phyloP scores from a whole-genome alignment of 37 sponge, comb jelly and placozoan genomes.

The Corticium candelabrum region DNA sequence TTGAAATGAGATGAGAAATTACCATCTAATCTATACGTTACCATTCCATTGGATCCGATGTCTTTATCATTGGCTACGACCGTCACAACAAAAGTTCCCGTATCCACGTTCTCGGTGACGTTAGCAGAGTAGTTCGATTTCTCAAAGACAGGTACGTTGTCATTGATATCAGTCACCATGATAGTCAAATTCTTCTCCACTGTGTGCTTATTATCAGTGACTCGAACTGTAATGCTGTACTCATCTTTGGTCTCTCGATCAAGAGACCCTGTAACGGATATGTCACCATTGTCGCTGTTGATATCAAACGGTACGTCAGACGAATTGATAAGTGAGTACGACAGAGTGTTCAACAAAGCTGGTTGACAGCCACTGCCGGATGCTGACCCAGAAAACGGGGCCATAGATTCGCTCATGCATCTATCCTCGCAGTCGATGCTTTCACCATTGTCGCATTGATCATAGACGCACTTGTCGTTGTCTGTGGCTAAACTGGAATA shows the following conservation, averaged over 20 bases:
- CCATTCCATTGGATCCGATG: background rate
- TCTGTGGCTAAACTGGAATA: background rate
- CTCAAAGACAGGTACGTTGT: background rate
- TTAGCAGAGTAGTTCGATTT: background rate
- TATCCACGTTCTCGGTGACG: background rate
- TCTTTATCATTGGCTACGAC: background rate
- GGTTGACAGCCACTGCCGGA: background rate
- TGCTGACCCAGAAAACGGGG: too few species aligned
- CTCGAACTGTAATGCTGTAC: background rate
- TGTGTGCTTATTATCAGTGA: background rate
- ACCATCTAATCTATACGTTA: background rate
- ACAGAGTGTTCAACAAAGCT: background rate
- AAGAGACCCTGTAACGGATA: background rate
- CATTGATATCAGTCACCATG: background rate
- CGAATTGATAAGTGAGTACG: background rate
- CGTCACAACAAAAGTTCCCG: background rate
- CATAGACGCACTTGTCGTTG: background rate
- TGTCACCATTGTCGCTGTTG: background rate
- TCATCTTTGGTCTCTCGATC: background rate
- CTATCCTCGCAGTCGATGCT: background rate
- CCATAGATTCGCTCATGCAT: background rate
- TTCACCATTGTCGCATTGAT: background rate
- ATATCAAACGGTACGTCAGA: background rate
- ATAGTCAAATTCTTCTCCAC: background rate
- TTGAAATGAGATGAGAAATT: background rate